Evolutionary conservation across 1,140 invertebrate genomes (phyloP), one percentile per base, ranked within the genome.

Genomic region (Diorhabda sublineata): DNA sequence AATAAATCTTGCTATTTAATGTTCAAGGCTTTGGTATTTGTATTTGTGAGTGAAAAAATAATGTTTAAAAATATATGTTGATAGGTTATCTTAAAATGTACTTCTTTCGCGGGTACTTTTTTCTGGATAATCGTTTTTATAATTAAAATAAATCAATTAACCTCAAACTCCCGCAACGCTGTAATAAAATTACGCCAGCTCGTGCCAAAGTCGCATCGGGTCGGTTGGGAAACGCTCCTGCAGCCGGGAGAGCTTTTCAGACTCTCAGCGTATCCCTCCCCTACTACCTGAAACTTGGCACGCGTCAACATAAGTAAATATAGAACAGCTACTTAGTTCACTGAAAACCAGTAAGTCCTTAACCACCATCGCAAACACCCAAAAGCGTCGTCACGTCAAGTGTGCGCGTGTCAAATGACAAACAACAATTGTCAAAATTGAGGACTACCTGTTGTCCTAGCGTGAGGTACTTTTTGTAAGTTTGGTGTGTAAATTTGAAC

Each of bases 231-330:
- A 42, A 11, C 58, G 67, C 67, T 66, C 65, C 63, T 59, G 65
- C 52, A 66, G 44, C 42, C 57, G 65, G 57, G 65, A 61, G 62
- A 41, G n/a, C 60, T 52, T 44, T 64, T 65, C 52, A 67, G 47
- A 60, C 58, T 56, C 65, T 69, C 68, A 66, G 65, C 26, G 69
- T 67, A 67, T 74, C 76, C 76, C 76, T 76, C 71, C 76, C 76
- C 76, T 78, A 73, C 77, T 76, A 73, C 76, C 72, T 73, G 70
- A 78, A 76, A 75, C 77, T 80, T 81, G 79, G 79, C 79, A 81
- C 79, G 79, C 77, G 78, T 79, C 77, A 72, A 76, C 63, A 77
- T 74, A 69, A 71, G 79, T 79, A 79, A 81, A 81, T 80, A 79
- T 81, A 81, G 79, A 76, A 79, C 74, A 76, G 76, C 78, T 67